Evolutionary conservation across 2,888 invertebrate species (phyloP).

Genomic region (Uloborus plumipes): DNA sequence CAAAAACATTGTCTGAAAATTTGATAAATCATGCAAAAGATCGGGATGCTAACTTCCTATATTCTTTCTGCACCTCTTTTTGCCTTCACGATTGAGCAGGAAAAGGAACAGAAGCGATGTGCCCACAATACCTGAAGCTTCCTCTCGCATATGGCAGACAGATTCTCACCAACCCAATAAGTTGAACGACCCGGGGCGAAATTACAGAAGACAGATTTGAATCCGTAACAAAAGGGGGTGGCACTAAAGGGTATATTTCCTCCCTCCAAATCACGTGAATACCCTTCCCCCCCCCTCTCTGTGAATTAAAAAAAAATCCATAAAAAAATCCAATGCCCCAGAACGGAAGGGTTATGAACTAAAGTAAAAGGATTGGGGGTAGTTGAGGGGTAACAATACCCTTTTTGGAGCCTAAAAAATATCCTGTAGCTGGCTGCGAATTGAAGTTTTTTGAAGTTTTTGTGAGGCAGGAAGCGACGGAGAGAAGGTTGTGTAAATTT

Average conservation of each 20-base stretch:
- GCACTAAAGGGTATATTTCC: neutral
- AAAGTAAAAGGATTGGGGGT: slow-evolving; percentile 40
- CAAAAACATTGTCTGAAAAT: no score
- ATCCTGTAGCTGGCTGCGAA: slow-evolving; percentile 5
- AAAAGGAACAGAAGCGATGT: no score
- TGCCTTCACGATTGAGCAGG: no score
- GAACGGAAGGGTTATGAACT: slow-evolving; percentile 59
- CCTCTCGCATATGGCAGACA: slow-evolving; percentile 28
- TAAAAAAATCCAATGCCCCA: slow-evolving; percentile 29
- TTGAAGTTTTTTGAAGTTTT: slow-evolving; percentile 16
- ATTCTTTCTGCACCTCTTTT: no score
- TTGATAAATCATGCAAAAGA: no score
- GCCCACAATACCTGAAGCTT: neutral
- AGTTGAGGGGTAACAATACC: slow-evolving; percentile 18
- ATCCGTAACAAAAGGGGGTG: neutral
- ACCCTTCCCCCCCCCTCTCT: neutral
- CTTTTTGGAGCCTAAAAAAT: no score
- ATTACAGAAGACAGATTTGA: slow-evolving; percentile 10
- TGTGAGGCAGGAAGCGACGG: slow-evolving; percentile 30
- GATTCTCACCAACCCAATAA: slow-evolving; percentile 15
- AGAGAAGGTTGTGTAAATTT: neutral
- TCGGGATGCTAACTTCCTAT: no score
- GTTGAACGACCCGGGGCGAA: slow-evolving; percentile 50
- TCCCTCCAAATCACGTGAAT: slow-evolving; percentile 13
- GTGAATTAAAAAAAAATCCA: no score